Conservation (phyloP, 1,140 invertebrate species). For the Drosophila mauritiana region DNA sequence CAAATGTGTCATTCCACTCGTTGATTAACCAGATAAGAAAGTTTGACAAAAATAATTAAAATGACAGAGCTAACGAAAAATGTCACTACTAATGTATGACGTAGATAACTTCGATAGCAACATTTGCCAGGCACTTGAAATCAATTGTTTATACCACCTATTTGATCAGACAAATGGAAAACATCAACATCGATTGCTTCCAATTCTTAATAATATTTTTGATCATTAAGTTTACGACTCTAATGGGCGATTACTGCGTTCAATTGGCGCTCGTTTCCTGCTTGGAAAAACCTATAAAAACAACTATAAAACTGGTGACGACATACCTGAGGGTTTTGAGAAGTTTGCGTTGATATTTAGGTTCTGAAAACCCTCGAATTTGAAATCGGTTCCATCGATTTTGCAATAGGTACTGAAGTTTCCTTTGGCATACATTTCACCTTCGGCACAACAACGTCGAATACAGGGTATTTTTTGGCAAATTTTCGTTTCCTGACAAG, state of each 20-base stretch:
- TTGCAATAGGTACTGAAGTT: constrained; percentile 33
- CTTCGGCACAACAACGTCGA: constrained; percentile 28
- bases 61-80: background rate
- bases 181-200: constrained; percentile 3
- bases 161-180: constrained; percentile 24
- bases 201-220: background rate
- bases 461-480: constrained; percentile 24
- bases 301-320: background rate
- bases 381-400: constrained; percentile 14
- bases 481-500: constrained; percentile 11
- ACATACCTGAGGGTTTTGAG: constrained; percentile 28
- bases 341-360: constrained; percentile 35
- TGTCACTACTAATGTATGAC: background rate
- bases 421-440: constrained; percentile 34
- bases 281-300: background rate
- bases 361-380: constrained; percentile 32
- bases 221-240: background rate
- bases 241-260: constrained; percentile 1
- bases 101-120: background rate
- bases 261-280: background rate
- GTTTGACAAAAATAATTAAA: constrained; percentile 16
- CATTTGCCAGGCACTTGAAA: background rate
- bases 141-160: background rate
- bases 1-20: background rate
- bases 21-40: constrained; percentile 20